These are phyloP conservation scores for Rhagonycha fulva DNA, from an alignment of 2,888 invertebrate species.

Conservation along the genomic window DNA sequence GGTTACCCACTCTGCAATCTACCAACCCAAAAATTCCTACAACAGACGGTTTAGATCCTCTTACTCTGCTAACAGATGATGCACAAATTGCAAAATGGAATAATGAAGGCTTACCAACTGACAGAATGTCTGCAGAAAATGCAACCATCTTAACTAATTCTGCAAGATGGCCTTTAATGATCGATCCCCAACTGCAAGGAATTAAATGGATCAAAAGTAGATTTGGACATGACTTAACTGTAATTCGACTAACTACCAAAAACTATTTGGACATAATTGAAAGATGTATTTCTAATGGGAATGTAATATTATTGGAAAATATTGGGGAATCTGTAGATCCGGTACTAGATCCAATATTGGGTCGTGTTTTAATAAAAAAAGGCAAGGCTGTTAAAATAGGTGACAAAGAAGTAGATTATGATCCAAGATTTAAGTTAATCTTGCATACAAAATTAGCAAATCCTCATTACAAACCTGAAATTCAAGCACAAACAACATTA, in stretches of 20 bases:
- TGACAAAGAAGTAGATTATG: slow-evolving; percentile 90
- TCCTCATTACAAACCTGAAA: slow-evolving; percentile 95
- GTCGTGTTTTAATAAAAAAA: slow-evolving; percentile 86
- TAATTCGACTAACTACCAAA: slow-evolving; percentile 79
- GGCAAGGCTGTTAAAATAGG: slow-evolving; percentile 84
- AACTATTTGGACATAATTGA: slow-evolving; percentile 86
- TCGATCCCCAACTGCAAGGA: slow-evolving; percentile 90
- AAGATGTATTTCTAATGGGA: slow-evolving; percentile 66
- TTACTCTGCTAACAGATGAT: slow-evolving; percentile 88
- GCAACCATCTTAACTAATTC: slow-evolving; percentile 90
- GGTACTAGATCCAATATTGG: slow-evolving; percentile 86
- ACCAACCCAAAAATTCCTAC: slow-evolving; percentile 77
- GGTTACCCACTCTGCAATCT: slow-evolving; percentile 78
- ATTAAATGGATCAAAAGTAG: slow-evolving; percentile 94
- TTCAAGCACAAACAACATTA: slow-evolving; percentile 94
- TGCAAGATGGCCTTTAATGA: slow-evolving; percentile 92
- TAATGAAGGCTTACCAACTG: slow-evolving; percentile 90
- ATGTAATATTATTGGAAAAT: slow-evolving; percentile 82
- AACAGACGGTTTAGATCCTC: slow-evolving; percentile 78
- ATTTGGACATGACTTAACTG: slow-evolving; percentile 73
- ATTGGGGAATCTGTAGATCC: slow-evolving; percentile 89
- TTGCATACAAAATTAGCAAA: slow-evolving; percentile 93
- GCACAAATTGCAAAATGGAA: slow-evolving; percentile 93
- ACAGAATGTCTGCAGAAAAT: slow-evolving; percentile 93
- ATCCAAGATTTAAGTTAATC: slow-evolving; percentile 79